Evolutionary conservation across 2,888 invertebrate genomes (phyloP).

Genomic region (Punctoribates punctum): DNA sequence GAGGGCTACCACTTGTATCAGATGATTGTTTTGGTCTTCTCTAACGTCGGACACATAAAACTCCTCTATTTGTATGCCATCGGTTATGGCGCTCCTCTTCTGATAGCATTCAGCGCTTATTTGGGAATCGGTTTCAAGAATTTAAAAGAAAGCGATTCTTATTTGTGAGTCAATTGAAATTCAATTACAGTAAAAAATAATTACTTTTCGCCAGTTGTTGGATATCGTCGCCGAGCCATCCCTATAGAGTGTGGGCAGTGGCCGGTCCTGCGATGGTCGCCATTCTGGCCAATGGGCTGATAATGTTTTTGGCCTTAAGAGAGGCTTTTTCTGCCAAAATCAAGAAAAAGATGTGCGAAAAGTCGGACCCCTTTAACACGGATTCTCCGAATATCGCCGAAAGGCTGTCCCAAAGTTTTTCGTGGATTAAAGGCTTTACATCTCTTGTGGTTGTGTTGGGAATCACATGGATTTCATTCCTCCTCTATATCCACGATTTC

Average conservation of each 20-base stretch:
- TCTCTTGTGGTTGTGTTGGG: constrained; percentile 45
- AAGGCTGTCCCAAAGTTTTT: constrained; percentile 24
- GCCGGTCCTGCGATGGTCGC: constrained; percentile 46
- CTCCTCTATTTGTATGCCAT: constrained; percentile 41
- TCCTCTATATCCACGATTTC: constrained; percentile 45
- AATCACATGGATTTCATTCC: constrained; percentile 48
- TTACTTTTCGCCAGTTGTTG: constrained; percentile 46
- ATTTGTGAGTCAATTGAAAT: constrained; percentile 34
- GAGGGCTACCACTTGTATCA: constrained; percentile 47
- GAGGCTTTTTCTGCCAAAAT: constrained; percentile 31
- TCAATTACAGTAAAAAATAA: not conserved
- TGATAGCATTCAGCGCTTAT: constrained; percentile 7
- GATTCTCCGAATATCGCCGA: not conserved
- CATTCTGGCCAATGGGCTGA: constrained; percentile 41
- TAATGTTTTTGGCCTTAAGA: constrained; percentile 33
- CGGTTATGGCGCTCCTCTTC: constrained; percentile 44
- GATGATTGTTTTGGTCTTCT: constrained; percentile 47
- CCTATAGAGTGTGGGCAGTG: constrained; percentile 46
- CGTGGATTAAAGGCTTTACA: constrained; percentile 44
- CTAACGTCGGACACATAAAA: constrained; percentile 41
- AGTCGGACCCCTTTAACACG: not conserved
- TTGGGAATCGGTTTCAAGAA: constrained; percentile 1
- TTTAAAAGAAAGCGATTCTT: constrained; percentile 9
- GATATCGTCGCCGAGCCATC: constrained; percentile 44
- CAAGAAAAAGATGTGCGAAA: not conserved